A percentile compares a stretch with the other conserved stretches of the same genome.
These are phyloP conservation scores for Alcis repandata DNA, from an alignment of 2,888 invertebrate species.

Conservation along the genomic window DNA sequence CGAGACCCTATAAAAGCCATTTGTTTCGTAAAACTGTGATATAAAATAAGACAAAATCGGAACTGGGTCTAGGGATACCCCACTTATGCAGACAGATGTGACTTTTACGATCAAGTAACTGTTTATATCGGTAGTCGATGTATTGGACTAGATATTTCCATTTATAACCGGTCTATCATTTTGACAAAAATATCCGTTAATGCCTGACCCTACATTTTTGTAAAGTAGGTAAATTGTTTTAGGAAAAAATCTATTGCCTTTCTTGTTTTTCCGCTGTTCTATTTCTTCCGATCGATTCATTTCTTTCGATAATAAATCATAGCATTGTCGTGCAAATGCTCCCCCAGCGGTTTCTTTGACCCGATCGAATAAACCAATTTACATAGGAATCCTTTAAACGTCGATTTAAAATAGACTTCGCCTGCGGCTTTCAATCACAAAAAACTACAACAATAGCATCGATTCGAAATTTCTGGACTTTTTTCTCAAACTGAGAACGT, in stretches of 20 bases:
- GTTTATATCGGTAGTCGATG: conserved; percentile 50
- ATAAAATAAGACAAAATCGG: conserved; percentile 39
- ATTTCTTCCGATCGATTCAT: conserved; percentile 45
- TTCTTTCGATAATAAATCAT: conserved; percentile 57
- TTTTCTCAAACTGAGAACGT: conserved; percentile 18
- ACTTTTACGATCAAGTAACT: conserved; percentile 60
- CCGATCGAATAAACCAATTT: conserved; percentile 62
- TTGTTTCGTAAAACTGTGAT: conserved; percentile 27
- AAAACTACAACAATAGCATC: conserved; percentile 54
- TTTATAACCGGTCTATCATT: conserved; percentile 47
- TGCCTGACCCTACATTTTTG: conserved; percentile 46
- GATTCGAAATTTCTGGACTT: conserved; percentile 28
- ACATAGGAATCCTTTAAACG: conserved; percentile 72
- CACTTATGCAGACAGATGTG: conserved; percentile 50
- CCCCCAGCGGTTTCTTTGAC: conserved; percentile 65
- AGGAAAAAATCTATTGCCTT: conserved; percentile 14
- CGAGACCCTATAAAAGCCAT: conserved; percentile 42
- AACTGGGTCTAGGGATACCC: conserved; percentile 51
- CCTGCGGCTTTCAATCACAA: conserved; percentile 67
- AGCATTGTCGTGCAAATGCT: conserved; percentile 52
- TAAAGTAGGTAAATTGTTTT: conserved; percentile 46
- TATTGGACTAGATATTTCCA: conserved; percentile 47
- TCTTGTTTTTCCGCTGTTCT: conserved; percentile 21
- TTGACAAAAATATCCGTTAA: conserved; percentile 46
- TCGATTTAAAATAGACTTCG: conserved; percentile 70